These are phyloP conservation scores for Eristalis pertinax DNA, from an alignment of 2,888 invertebrate species.

Conservation along the genomic window DNA sequence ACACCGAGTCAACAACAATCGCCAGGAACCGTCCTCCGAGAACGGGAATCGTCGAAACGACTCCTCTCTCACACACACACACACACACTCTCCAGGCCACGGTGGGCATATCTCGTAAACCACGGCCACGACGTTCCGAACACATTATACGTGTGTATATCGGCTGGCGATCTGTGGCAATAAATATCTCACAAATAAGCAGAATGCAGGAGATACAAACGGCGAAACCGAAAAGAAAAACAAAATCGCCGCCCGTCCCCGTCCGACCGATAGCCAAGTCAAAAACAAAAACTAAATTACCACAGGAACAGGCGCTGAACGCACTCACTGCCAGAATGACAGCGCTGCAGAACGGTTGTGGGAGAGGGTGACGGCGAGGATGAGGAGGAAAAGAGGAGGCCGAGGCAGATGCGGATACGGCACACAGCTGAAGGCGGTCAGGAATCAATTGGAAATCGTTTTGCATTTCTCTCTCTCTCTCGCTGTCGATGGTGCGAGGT, in stretches of 20 bases:
- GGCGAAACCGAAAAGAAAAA: constrained; percentile 36
- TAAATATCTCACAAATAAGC: constrained; percentile 82
- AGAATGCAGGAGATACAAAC: constrained; percentile 79
- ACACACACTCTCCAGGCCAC: constrained; percentile 22
- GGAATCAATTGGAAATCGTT: constrained; percentile 68
- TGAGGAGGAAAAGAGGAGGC: constrained; percentile 28
- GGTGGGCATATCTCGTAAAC: constrained; percentile 69
- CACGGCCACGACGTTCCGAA: constrained; percentile 67
- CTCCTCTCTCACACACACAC: constrained; percentile 33
- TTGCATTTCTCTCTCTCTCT: constrained; percentile 44
- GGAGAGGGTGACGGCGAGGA: neutral
- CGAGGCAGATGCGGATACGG: constrained; percentile 37
- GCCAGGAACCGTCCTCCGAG: constrained; percentile 63
- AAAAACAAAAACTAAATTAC: constrained; percentile 62
- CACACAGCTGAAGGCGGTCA: constrained; percentile 55
- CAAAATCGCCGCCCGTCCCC: constrained; percentile 20
- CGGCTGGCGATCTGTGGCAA: constrained; percentile 81
- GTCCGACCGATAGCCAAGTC: constrained; percentile 15
- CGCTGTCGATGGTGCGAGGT: constrained; percentile 24
- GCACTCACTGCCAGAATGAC: neutral
- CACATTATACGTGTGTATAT: constrained; percentile 81
- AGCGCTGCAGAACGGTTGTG: neutral
- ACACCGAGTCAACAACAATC: constrained; percentile 60
- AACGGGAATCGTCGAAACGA: constrained; percentile 40
- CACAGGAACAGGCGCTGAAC: constrained; percentile 23